A percentile compares a stretch with the other conserved stretches of the same genome.
phyloP scores from a whole-genome alignment of 2,888 invertebrate species.

The Coremacera marginata region DNA sequence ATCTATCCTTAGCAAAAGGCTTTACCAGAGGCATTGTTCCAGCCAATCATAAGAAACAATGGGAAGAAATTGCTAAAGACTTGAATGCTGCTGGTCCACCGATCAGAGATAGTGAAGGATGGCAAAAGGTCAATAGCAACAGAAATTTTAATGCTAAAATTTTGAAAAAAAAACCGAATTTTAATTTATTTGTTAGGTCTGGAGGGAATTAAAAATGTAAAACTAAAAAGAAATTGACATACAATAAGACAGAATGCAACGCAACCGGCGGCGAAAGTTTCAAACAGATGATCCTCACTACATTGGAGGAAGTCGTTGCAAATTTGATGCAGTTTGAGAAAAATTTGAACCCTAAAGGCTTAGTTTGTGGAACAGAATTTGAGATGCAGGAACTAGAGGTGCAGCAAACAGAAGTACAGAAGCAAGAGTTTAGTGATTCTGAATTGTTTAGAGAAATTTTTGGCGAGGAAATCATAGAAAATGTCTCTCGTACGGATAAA shows the following conservation, averaged over 20 bases:
- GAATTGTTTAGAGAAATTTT: not conserved
- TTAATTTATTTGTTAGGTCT: not conserved
- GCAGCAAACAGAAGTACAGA: not conserved
- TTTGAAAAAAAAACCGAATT: not conserved
- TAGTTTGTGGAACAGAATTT: not conserved
- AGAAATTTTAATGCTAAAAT: not conserved
- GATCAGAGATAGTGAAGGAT: not conserved
- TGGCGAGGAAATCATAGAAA: not conserved
- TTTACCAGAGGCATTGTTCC: not conserved
- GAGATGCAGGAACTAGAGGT: too few relatives aligned
- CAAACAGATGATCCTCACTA: not conserved
- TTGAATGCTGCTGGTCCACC: not conserved
- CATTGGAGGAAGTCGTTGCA: not conserved
- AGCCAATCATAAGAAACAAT: too few relatives aligned
- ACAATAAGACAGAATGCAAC: too few relatives aligned
- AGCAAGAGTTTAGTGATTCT: not conserved
- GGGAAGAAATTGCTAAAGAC: too few relatives aligned
- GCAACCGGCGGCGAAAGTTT: not conserved
- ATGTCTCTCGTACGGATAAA: not conserved
- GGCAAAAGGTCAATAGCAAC: not conserved
- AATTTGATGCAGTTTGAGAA: not conserved
- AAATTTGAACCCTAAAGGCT: not conserved
- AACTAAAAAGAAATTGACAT: too few relatives aligned
- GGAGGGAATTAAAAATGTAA: not conserved
- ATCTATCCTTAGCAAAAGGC: not conserved